Evolutionary conservation across 2,888 invertebrate species (phyloP).

Genomic region (Epinotia ramella): DNA sequence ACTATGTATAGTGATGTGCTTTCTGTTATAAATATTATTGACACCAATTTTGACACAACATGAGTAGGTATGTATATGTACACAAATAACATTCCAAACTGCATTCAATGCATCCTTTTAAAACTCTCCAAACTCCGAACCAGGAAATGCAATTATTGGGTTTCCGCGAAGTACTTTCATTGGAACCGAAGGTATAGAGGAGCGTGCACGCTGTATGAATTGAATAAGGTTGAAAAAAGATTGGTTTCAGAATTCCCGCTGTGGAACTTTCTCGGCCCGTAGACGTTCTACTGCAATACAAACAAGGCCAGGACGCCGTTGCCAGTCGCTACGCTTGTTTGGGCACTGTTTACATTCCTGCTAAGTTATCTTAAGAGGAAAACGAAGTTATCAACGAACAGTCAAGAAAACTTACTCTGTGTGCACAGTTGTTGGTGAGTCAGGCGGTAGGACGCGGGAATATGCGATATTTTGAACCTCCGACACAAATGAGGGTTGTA

Average conservation of each 20-base stretch:
- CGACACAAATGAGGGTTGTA: too few species aligned
- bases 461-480: too few species aligned
- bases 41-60: background rate
- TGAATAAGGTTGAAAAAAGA: background rate
- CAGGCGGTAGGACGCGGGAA: too few species aligned
- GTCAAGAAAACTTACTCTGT: background rate
- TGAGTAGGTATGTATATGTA: too few species aligned
- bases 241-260: background rate
- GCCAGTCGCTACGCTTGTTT: background rate
- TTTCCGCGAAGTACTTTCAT: conserved; percentile 1
- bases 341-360: conserved; percentile 1
- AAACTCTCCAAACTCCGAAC: conserved; percentile 7
- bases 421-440: too few species aligned
- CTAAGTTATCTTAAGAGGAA: background rate
- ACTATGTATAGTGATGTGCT: too few species aligned
- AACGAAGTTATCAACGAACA: conserved; percentile 1
- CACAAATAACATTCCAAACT: background rate
- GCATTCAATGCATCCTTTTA: conserved; percentile 11
- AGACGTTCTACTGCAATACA: conserved; percentile 16
- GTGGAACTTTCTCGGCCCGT: conserved; percentile 6
- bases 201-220: background rate
- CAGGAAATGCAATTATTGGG: conserved; percentile 12
- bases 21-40: too few species aligned
- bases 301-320: background rate
- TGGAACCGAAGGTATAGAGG: background rate